Conservation (phyloP, 2,113 vertebrate species). For the Paralichthys olivaceus region DNA sequence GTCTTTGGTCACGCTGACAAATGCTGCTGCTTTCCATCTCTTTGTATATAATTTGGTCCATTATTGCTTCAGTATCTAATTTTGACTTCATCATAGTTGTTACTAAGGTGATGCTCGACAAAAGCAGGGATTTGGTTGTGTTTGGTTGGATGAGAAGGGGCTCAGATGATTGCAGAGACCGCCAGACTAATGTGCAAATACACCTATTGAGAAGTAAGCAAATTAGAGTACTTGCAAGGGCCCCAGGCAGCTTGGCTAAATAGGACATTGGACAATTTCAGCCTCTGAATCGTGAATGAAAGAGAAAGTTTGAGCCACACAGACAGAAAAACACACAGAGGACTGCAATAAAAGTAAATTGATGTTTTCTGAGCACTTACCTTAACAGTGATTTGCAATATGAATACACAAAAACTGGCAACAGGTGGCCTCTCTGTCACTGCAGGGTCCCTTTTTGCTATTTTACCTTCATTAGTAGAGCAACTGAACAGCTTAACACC, state of each 20-base stretch:
- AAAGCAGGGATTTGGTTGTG: constrained; percentile 36
- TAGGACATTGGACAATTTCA: constrained; percentile 32
- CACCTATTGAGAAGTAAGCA: constrained; percentile 63
- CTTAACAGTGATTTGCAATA: constrained; percentile 37
- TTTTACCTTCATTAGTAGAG: constrained; percentile 39
- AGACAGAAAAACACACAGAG: constrained; percentile 4
- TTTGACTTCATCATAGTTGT: constrained; percentile 45
- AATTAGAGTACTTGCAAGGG: constrained; percentile 54
- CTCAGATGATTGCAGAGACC: constrained; percentile 43
- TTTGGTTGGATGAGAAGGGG: constrained; percentile 31
- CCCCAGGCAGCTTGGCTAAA: constrained; percentile 57
- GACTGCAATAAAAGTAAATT: constrained; percentile 24
- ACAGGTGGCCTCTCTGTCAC: constrained; percentile 30
- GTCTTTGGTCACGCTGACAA: constrained; percentile 51
- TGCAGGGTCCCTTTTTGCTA: background rate
- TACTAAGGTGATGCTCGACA: constrained; percentile 39
- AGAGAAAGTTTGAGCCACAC: constrained; percentile 11
- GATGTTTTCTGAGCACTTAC: constrained; percentile 18
- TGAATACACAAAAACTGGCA: background rate
- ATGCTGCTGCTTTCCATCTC: constrained; percentile 29
- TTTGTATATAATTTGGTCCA: constrained; percentile 42
- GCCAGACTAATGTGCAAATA: constrained; percentile 59
- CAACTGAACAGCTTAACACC: constrained; percentile 17
- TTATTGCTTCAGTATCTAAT: constrained; percentile 49
- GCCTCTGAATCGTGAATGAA: constrained; percentile 38